Evolutionary conservation across 2,888 invertebrate species (phyloP), one percentile per base, ranked within the genome.

Genomic region (Mimas tiliae): DNA sequence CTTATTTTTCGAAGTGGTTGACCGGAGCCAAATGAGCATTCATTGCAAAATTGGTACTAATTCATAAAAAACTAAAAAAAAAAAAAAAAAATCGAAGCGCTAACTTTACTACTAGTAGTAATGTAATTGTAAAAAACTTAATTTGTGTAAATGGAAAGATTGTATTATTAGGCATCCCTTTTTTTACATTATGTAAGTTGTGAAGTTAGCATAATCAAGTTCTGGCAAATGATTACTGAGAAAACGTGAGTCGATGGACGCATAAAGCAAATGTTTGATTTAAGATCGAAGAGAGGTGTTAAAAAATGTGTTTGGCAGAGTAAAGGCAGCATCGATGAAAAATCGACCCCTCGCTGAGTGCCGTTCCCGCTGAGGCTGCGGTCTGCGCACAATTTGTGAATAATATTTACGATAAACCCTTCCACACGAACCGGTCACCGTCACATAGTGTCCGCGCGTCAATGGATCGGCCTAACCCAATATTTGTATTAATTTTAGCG

Each of bases 291-390:
- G 76, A 84, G 82, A 93, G 91, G 93, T 93, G 93, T 93, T 93
- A 93, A 93, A 87, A 92, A 93, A 90, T 93, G 87, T 89, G 90
- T 91, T 88, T 90, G 89, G 87, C 87, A 85, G 82, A 84, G 88
- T 84, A 79, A 85, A 89, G 89, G 89, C 86, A 85, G 84, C 81
- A 79, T 81, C 81, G 87, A 88, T 91, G 93, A 93, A 88, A 91
- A 91, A 92, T 93, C 85, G 93, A 84, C 91, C 92, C 89, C 91
- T 89, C 83, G 91, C 93, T 89, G 93, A 80, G 92, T 81, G 79
- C 79, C 81, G 82, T 88, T 78, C 91, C 92, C 86, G 92, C 91
- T 90, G 92, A 62, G 91, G 83, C 79, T 82, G 81, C 82, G 81
- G 91, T 82, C 79, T 82, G 81, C 82, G 81, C 85, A 88, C 89